Base-by-base conservation (phyloP, 2,113 vertebrate genomes). In the Embiotoca jacksoni region DNA sequence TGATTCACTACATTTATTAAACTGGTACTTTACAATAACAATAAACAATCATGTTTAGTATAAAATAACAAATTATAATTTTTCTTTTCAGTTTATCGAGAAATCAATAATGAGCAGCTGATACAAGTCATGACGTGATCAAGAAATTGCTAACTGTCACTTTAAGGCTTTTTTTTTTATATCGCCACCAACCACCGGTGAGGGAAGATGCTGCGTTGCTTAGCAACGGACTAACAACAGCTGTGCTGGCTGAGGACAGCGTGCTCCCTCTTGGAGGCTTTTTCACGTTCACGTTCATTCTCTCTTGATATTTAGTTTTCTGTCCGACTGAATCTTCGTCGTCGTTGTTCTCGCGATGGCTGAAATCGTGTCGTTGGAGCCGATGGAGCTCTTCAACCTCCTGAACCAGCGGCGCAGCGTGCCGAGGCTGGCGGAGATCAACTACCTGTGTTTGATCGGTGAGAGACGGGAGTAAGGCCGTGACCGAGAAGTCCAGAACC, bases 391-490 rank as follows among this genome's bases (percentile, higher is more conserved):
- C 49, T 97, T 95, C 89, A 98, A 97, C 78, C 92, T 97, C 58
- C 88, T 97, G 69, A 97, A 96, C 78, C 96, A 96, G 80, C 46
- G 70, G 33, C 77, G 91, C 57, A 58, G 75, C 14, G 14, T 91
- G 6, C 85, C 95, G 1, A 94, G 95, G 52, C 79, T 97, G 79
- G 77, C 92, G 2, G 96, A 97, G 64, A 88, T 91, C 73, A 94
- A 93, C 90, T 97, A 94, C 83, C 94, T 97, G 14, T 96, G 93
- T 74, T 83, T 97, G 83, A 82, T 96, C 65, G 97, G 96, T 97
- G 89, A 95, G 95, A 59, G n/a, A 59, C 5, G 1, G 6, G 32
- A 6, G 15, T 10, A 0, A 30, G 11, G 14, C 52, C 31, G 23
- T 23, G 23, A 23, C 23, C 23, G 23, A 23, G 23, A 23, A 23